Base-by-base conservation (phyloP, 37 sponge, comb jelly and placozoan species). In the Aplysina aerophoba region DNA sequence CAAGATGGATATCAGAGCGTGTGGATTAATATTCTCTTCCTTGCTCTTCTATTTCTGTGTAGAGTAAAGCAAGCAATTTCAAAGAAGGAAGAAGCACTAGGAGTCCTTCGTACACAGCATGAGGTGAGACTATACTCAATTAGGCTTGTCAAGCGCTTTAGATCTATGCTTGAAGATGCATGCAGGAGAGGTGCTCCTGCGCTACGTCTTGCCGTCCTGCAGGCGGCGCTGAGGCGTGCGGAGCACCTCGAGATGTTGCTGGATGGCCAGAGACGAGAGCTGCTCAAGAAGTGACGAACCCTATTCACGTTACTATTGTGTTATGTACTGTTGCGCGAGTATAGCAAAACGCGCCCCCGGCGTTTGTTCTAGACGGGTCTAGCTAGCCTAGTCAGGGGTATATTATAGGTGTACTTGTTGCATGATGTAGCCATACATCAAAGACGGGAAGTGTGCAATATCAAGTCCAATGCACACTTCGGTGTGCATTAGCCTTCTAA, bases 181-280 rank as follows among this genome's bases (percentile, higher is more conserved):
- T 25, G n/a, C 27, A 72, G 67, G 4, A 71, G 15, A 5, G 20
- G 6, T 71, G 81, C 56, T 58, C 3, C 50, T 44, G 6, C 8
- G 8, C 50, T 44, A 11, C 28, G 15, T 30, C 17, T 58, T 38
- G 25, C 37, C 4, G 13, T 79, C 35, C 30, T 27, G 27, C 74
- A 92, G 87, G 91, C 93, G 35, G 96, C 91, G 11, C 66, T 88
- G 34, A 95, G 90, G 87, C 64, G 93, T 50, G 93, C 96, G 0
- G 96, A 95, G 8, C 96, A 95, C 81, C 80, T 95, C 1, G 91
- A 95, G 69, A 93, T 90, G 93, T 69, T 95, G 53, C 83, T 95
- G 57, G 88, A 95, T 44, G 64, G 82, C 55, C 96, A 95, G 75
- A 24, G 96, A 55, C 83, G 81, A 64, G 89, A 93, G 62, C 77